phyloP scores from a whole-genome alignment of 2,888 invertebrate species.

The Protophormia terraenovae region DNA sequence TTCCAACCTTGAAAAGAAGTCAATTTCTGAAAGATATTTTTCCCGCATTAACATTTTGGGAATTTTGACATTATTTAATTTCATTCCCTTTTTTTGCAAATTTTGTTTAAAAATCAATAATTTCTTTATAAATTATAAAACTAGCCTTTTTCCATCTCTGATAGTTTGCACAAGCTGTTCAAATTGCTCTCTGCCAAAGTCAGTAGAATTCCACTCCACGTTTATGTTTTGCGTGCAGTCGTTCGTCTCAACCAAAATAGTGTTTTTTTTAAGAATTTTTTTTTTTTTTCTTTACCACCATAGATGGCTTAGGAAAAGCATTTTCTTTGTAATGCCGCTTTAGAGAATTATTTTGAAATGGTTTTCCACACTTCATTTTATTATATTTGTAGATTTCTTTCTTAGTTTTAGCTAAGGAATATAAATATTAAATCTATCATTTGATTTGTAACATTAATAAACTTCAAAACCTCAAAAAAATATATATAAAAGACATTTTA shows the following conservation, averaged over 20 bases:
- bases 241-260: slow-evolving; percentile 12
- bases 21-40: too few relatives aligned
- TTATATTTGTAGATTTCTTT: slow-evolving; percentile 15
- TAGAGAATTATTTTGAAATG: slow-evolving; percentile 65
- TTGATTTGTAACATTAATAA: not conserved
- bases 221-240: slow-evolving; percentile 51
- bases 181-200: slow-evolving; percentile 50
- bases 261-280: slow-evolving; percentile 39
- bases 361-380: slow-evolving; percentile 68
- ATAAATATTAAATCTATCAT: not conserved
- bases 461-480: not conserved
- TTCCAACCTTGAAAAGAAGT: too few relatives aligned
- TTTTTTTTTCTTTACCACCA: slow-evolving; percentile 44
- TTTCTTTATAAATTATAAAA: too few relatives aligned
- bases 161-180: slow-evolving; percentile 47
- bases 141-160: too few relatives aligned
- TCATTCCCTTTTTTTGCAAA: too few relatives aligned
- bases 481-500: not conserved
- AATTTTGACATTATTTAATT: too few relatives aligned
- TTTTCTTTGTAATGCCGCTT: slow-evolving; percentile 71
- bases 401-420: not conserved
- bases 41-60: too few relatives aligned
- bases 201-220: slow-evolving; percentile 27
- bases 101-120: too few relatives aligned
- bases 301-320: slow-evolving; percentile 66